Evolutionary conservation across 2,113 vertebrate species (phyloP), one percentile per base, ranked within the genome.

Genomic region (Pelecanus crispus): DNA sequence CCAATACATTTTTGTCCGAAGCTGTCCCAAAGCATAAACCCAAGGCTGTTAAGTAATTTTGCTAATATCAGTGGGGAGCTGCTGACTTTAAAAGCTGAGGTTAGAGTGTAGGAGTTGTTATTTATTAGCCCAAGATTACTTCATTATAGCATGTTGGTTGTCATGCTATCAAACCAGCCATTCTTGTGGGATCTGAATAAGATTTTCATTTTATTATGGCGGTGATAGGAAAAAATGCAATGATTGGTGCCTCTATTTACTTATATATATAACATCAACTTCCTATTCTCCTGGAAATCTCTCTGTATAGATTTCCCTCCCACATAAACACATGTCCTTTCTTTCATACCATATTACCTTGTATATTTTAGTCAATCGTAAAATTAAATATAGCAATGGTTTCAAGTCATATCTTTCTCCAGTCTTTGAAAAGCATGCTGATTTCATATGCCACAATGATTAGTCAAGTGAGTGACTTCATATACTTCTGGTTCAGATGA

Each of bases 401-500:
- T 79, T 79, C 81, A 67, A 91, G 34, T 88, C 32, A 55, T 86
- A 58, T 95, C 88, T 95, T 95, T 68, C 62, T 89, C 42, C 36
- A 75, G 24, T 72, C 70, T 97, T 88, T 96, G 95, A 94, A 92
- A 97, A 88, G 58, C 80, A 91, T 92, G 85, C 8, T 91, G 84
- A 94, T 95, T 94, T 88, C 81, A 93, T 83, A 68, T 78, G 25
- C 56, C 80, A 65, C 59, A 74, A 72, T 82, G 70, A 55, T 94
- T 95, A 97, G 49, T 92, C 90, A 95, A 94, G n/a, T 49, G 86
- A 95, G 47, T n/a, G 75, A 81, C 62, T 93, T 92, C 36, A 32
- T 84, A 88, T 61, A 78, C 24, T 93, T 96, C 45, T 84, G 66
- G 22, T 89, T 97, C 83, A 96, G 91, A 85, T 86, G 87, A 74